Base-by-base conservation (phyloP, 2,888 invertebrate genomes). In the Drosophila setosimentum region DNA sequence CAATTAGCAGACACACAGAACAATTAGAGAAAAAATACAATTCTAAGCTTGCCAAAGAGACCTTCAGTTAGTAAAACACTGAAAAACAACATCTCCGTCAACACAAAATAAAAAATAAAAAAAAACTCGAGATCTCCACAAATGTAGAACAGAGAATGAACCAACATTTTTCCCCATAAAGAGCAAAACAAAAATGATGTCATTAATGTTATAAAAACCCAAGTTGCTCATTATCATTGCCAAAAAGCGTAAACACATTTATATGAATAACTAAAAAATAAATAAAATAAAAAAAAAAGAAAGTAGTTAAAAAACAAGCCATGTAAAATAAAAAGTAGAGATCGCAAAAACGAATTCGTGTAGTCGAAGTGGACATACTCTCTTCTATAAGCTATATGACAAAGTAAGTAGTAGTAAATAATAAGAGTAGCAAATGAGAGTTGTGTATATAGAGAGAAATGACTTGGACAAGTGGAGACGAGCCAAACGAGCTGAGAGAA, bases 141-240 rank as follows among this genome's bases (percentile, higher is more conserved):
- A 51, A 29, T 35, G 27, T 37, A 61, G 53, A 33, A 42, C 33
- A 33, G 45, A 65, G 68, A 62, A 61, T 45, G 42, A 50, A 24
- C 30, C 48, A 68, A 61, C 58, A 68, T 58, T 54, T 40, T 61
- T 33, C 1, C 1, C 3, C 57, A 50, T 54, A 67, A 73, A 49
- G 24, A 64, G 27, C 3, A 8, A 7, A 30, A 68, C 10, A 7
- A 30, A 68, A 80, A 69, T 82, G 78, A 74, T 81, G 83, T 81
- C 73, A 78, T 75, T 63, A 63, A 29, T 53, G 59, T 51, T 40
- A 32, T 66, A 42, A 60, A 60, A 62, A 69, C 42, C 35, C 37
- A 60, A 45, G 27, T 11, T 5, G 49, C 65, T 68, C 67, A 80
- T 63, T 57, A 65, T 48, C 68, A 45, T 54, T 58, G 37, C 48